Evolutionary conservation across 2,888 invertebrate genomes (phyloP), one percentile per base, ranked within the genome.

Genomic region (Thymelicus lineola): DNA sequence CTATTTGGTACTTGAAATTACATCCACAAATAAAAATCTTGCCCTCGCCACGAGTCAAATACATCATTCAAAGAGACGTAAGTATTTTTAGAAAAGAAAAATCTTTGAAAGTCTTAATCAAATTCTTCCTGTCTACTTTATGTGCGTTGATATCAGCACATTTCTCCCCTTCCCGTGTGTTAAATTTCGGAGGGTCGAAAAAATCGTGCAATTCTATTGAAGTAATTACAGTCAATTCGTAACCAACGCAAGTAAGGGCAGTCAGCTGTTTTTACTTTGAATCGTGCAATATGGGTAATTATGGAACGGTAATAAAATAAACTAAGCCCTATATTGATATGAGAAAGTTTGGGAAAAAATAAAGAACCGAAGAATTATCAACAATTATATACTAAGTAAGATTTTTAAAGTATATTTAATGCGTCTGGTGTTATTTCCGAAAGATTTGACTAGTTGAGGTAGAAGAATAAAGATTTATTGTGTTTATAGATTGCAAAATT

Each of bases 211-310:
- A 14, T 68, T 57, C 81, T 88, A 89, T 88, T 85, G 82, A 85
- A 81, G 82, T 87, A 88, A 89, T 87, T 88, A 84, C 84, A 80
- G 80, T 83, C 79, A 84, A 87, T 85, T 86, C 81, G n/a, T 36
- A 20, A 63, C 48, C n/a, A 67, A 48, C 57, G 62, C 55, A 68
- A 57, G 38, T 62, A n/a, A 38, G 61, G 45, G 38, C 36, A 48
- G 35, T 57, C 20, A 57, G 36, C 36, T 28, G 46, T 68, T 67
- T 68, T 57, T 68, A 36, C 36, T 35, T 36, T 61, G 15, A 55
- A 62, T 67, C 35, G 12, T 20, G 10, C 4, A 20, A 0, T 10
- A 4, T 42, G 20, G 15, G 15, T 35, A 66, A 50, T 66, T 42
- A 59, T 38, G 38, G 7, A 38, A 38, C 28, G 6, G 7, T 9